Evolutionary conservation across 35 echinoderm and acorn worm genomes (phyloP).

Genomic region (Ophiothrix spiculata): DNA sequence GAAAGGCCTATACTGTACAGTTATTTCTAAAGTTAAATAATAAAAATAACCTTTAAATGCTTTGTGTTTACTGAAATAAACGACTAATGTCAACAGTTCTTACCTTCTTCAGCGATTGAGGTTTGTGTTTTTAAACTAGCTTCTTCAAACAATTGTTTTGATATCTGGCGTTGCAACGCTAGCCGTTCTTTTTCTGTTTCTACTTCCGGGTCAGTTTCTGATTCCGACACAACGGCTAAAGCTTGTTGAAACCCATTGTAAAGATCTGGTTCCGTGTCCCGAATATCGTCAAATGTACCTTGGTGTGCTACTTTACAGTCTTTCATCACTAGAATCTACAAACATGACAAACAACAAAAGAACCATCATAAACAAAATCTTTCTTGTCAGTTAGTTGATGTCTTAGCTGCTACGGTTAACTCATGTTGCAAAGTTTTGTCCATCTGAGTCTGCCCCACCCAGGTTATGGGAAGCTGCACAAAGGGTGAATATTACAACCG

Average conservation of each 20-base stretch:
- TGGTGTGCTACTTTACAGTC: slow-evolving; percentile 53
- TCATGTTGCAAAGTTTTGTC: too few relatives aligned
- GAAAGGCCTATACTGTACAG: background rate
- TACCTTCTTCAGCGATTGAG: background rate
- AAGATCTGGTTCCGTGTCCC: slow-evolving; percentile 44
- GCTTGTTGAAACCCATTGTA: slow-evolving; percentile 41
- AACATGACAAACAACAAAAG: too few relatives aligned
- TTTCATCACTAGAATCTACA: slow-evolving; percentile 63
- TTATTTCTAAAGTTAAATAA: background rate
- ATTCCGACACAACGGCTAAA: slow-evolving; percentile 37
- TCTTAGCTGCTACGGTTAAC: too few relatives aligned
- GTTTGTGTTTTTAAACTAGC: background rate
- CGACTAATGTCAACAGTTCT: background rate
- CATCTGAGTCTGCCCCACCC: too few relatives aligned
- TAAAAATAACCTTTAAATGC: too few relatives aligned
- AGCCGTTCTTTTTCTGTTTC: slow-evolving; percentile 23
- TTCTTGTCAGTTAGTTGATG: too few relatives aligned
- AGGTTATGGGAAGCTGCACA: too few relatives aligned
- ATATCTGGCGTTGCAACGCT: slow-evolving; percentile 38
- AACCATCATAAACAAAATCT: too few relatives aligned
- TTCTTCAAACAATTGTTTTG: background rate
- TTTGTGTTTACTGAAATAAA: background rate
- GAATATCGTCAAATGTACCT: slow-evolving; percentile 49
- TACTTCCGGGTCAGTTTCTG: slow-evolving; percentile 50
- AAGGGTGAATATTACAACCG: too few relatives aligned